Conservation (phyloP, 2,888 invertebrate species). For the Plagodis pulveraria region DNA sequence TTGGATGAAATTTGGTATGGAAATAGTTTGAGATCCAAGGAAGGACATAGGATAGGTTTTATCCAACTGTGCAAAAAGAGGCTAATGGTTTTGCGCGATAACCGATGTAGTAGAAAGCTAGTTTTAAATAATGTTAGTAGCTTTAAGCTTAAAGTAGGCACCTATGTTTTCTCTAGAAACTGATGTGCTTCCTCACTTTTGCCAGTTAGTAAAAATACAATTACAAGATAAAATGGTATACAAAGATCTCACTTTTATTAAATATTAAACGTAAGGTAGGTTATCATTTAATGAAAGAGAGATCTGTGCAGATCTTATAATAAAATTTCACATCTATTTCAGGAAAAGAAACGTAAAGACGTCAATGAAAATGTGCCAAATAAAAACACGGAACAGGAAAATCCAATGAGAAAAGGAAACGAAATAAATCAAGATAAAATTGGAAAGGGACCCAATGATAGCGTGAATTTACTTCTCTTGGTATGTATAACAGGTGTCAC, state of each 20-base stretch:
- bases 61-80: too few relatives aligned
- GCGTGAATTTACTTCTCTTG: constrained; percentile 58
- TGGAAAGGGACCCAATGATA: constrained; percentile 45
- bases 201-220: not conserved
- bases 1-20: too few relatives aligned
- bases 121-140: too few relatives aligned
- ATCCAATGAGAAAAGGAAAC: constrained; percentile 18
- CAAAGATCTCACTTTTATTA: too few relatives aligned
- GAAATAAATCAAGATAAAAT: constrained; percentile 34
- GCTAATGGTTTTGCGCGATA: too few relatives aligned
- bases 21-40: too few relatives aligned
- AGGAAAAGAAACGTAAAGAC: constrained; percentile 34
- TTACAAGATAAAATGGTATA: not conserved
- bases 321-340: constrained; percentile 29
- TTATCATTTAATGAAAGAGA: not conserved
- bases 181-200: not conserved
- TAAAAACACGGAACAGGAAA: constrained; percentile 26
- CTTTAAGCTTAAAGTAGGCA: too few relatives aligned
- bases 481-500: constrained; percentile 67
- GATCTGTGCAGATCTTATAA: not conserved
- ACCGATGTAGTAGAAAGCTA: too few relatives aligned
- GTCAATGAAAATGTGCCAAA: constrained; percentile 29
- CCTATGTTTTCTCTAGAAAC: too few relatives aligned
- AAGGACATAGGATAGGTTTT: too few relatives aligned
- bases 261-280: too few relatives aligned